Base-by-base conservation (phyloP, 2,113 vertebrate species). In the Leptobrachium leishanense region DNA sequence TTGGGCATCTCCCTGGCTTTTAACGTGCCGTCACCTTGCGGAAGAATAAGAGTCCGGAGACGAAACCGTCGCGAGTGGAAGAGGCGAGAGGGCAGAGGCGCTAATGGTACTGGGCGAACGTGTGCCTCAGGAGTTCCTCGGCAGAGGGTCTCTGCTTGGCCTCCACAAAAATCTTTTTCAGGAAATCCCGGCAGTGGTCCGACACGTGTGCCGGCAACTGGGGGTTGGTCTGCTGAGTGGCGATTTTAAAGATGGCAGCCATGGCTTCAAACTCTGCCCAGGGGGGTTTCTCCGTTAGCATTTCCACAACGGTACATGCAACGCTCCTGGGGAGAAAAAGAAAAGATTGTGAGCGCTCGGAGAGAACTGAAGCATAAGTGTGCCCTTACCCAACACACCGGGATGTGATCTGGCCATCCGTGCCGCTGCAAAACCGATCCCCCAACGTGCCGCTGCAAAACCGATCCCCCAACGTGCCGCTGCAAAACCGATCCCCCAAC, bases 211-310 rank as follows among this genome's bases (percentile, higher is more conserved):
- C 91, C 39, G 98, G 98, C 55, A 99, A 92, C 84, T 95, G 93
- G 3, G 98, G 98, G 87, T 97, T 98, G 71, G 98, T 99, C 82
- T 97, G 95, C 90, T 99, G 97, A 15, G 97, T 99, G 88, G 98
- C 98, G 2, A 99, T 99, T 90, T 99, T 99, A 88, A 99, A 99
- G 90, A 99, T 99, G 92, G 98, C 98, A 57, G 98, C 98, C 98
- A 99, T 99, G 63, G 98, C 98, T 91, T 99, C 97, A 0, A 95
- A 99, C 88, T 99, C 98, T 0, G 98, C 97, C 98, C 98, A 99
- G 0, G 98, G 97, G 2, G 98, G 98, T 79, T 96, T 96, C 86
- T 98, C 96, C 0, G 97, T 99, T 76, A 99, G 90, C 98, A 99
- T 99, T 91, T 99, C 98, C 84, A 99, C 97, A 12, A 99, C 97